A percentile compares a stretch with the other conserved stretches of the same genome.
Conservation (phyloP, 64 coral and sea anemone species). For the Montipora capricornis region DNA sequence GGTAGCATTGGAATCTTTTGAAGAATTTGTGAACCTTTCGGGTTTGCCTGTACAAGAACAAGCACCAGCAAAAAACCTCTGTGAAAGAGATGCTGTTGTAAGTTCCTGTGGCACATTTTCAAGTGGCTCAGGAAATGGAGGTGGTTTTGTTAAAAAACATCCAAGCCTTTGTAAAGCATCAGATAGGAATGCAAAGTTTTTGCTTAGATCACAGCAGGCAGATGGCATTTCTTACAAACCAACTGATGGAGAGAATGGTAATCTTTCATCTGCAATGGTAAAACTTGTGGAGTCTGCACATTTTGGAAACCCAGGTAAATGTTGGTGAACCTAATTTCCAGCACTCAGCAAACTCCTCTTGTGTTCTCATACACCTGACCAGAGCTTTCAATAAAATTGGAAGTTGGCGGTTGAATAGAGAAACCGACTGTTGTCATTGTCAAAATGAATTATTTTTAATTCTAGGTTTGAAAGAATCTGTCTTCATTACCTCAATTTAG, state of each 20-base stretch:
- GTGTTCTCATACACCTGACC: too few species aligned
- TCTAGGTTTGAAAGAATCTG: too few species aligned
- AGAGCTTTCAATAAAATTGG: too few species aligned
- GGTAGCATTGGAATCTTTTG: constrained; percentile 12
- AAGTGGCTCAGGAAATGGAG: background rate
- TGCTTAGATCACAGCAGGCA: background rate
- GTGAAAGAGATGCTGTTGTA: background rate
- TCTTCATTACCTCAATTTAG: too few species aligned
- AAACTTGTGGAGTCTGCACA: constrained; percentile 67
- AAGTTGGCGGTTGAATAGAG: too few species aligned
- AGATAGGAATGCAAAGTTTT: background rate
- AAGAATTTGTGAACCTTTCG: constrained; percentile 1
- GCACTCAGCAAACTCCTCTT: background rate
- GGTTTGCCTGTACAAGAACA: constrained; percentile 6
- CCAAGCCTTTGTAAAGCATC: constrained; percentile 13
- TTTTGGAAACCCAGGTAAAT: constrained; percentile 71
- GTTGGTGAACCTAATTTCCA: background rate
- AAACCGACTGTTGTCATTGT: too few species aligned
- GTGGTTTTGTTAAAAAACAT: background rate
- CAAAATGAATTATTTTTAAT: too few species aligned
- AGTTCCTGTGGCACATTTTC: background rate
- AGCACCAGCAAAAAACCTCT: background rate
- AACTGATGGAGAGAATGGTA: background rate
- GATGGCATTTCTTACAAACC: background rate
- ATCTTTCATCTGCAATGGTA: background rate